Conservation (phyloP, 2,113 vertebrate genomes). For the Cyprinodon tularosa region DNA sequence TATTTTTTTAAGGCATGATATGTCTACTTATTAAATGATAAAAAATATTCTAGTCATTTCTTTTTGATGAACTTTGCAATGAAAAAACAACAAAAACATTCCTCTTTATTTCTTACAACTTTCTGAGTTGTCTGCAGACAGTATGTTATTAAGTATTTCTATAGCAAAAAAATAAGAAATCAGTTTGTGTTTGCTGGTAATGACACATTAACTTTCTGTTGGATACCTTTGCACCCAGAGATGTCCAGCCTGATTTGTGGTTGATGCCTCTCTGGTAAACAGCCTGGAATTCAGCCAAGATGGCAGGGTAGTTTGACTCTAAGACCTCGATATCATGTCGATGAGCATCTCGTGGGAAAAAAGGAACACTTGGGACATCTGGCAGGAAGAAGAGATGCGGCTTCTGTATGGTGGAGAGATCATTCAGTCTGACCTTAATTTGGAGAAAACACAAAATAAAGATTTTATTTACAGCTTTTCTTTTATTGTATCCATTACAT, state of each 20-base stretch:
- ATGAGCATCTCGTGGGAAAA: conserved; percentile 87
- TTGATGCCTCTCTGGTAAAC: conserved; percentile 81
- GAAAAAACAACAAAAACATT: background rate
- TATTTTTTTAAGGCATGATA: too few relatives aligned
- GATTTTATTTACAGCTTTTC: background rate
- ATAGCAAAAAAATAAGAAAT: too few relatives aligned
- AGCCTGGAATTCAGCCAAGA: conserved; percentile 84
- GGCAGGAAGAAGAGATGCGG: conserved; percentile 88
- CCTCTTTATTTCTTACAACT: background rate
- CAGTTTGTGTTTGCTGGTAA: too few relatives aligned
- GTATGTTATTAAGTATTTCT: background rate
- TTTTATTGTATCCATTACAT: background rate
- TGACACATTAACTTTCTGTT: background rate
- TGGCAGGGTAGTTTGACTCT: conserved; percentile 83
- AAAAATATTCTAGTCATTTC: background rate
- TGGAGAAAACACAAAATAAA: conserved; percentile 13
- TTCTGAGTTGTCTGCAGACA: background rate
- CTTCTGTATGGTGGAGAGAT: conserved; percentile 84
- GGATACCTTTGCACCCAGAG: conserved; percentile 79
- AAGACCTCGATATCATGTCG: conserved; percentile 88
- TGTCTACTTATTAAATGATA: too few relatives aligned
- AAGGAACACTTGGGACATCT: conserved; percentile 87
- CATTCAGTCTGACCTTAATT: conserved; percentile 69
- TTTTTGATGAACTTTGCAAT: background rate
- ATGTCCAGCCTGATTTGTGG: conserved; percentile 81